These are phyloP conservation scores for Tortrix viridana DNA, from an alignment of 2,888 invertebrate genomes.

Conservation along the genomic window DNA sequence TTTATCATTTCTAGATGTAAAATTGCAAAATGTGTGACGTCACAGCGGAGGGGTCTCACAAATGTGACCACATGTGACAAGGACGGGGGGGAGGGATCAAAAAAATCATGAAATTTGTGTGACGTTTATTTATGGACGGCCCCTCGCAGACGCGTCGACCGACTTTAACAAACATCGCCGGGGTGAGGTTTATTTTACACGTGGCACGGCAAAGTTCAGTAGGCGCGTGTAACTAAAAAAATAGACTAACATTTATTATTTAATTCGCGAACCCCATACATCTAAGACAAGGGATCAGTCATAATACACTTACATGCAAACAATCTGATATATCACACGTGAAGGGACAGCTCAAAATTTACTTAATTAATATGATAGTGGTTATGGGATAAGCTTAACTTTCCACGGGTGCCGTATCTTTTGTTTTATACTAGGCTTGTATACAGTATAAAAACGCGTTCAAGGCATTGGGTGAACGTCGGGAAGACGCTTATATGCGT, in stretches of 20 bases:
- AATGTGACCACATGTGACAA: too few species aligned
- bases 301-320: conserved; percentile 50
- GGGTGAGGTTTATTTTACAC: background rate
- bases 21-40: too few species aligned
- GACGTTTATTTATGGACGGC: too few species aligned
- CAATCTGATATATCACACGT: conserved; percentile 46
- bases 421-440: background rate
- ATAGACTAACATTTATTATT: background rate
- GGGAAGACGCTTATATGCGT: too few species aligned
- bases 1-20: too few species aligned
- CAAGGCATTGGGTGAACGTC: too few species aligned
- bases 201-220: conserved; percentile 2
- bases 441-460: too few species aligned
- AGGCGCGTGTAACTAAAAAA: conserved; percentile 12
- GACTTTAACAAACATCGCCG: too few species aligned
- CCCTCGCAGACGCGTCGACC: too few species aligned
- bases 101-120: too few species aligned
- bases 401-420: background rate
- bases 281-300: conserved; percentile 46
- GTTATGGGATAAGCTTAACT: conserved; percentile 17
- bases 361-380: background rate
- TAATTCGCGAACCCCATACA: conserved; percentile 22
- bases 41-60: too few species aligned
- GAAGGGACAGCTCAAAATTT: conserved; percentile 38
- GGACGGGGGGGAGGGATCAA: too few species aligned